phyloP scores from a whole-genome alignment of 2,888 invertebrate species.

The Pandemis cinnamomeana region DNA sequence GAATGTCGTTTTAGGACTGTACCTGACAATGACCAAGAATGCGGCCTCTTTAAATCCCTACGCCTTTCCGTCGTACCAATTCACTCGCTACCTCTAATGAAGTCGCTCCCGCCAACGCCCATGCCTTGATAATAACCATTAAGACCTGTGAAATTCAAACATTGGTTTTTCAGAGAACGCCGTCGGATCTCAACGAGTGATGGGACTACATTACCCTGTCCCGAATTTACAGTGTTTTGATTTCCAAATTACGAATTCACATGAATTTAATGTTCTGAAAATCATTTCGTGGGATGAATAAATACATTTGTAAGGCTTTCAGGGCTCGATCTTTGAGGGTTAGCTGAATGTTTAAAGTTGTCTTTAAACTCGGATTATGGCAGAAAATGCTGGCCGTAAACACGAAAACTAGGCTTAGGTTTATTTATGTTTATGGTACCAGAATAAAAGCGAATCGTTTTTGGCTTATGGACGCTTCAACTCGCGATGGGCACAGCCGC shows the following conservation, averaged over 20 bases:
- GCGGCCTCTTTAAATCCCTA: too few species aligned
- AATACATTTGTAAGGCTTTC: constrained; percentile 7
- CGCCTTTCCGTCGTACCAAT: too few species aligned
- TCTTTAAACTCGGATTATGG: neutral
- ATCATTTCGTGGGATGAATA: constrained; percentile 8
- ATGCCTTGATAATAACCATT: constrained; percentile 42
- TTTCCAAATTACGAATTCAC: constrained; percentile 30
- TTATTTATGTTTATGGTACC: neutral
- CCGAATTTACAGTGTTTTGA: constrained; percentile 42
- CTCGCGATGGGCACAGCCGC: too few species aligned
- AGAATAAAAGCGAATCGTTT: too few species aligned
- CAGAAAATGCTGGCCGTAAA: neutral
- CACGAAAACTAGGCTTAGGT: neutral
- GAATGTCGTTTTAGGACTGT: too few species aligned
- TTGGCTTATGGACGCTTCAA: too few species aligned
- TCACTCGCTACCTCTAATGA: neutral
- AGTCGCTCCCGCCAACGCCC: constrained; percentile 37
- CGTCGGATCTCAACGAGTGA: constrained; percentile 46
- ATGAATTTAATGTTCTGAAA: constrained; percentile 12
- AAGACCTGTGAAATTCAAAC: constrained; percentile 55
- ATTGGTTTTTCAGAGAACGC: constrained; percentile 59
- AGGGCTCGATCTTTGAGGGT: constrained; percentile 7
- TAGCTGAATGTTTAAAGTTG: neutral
- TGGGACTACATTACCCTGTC: constrained; percentile 56
- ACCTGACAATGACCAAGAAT: too few species aligned